Evolutionary conservation across 2,888 invertebrate species (phyloP), one percentile per base, ranked within the genome.

Genomic region (Drosophila colorata): DNA sequence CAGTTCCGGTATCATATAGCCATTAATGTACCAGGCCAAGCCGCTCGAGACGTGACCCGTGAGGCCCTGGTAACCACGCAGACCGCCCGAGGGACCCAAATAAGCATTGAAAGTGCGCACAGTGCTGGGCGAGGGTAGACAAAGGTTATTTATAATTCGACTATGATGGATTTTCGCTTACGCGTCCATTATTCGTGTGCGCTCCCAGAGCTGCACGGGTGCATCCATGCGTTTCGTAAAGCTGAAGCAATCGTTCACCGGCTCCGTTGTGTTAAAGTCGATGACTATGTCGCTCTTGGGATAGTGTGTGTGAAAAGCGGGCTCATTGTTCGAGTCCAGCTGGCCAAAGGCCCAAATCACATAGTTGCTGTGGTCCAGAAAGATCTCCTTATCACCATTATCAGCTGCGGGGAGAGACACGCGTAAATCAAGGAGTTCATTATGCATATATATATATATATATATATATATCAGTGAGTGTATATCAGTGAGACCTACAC

Each of bases 21-120:
- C 98, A 92, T 98, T 98, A 69, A 98, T 96, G 92, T 98, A 98
- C 97, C 98, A 98, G 11, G 97, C 95, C 43, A 96, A 93, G 0
- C 95, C 96, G 79, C 94, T 95, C 37, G 95, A 94, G 28, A 94
- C 94, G 90, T 95, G 95, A 2, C 94, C 95, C 70, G 95, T 95
- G 49, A 95, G 93, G 44, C 95, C 95, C 91, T 95, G 95, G 91
- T 96, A 96, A 13, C 97, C 97, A 60, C 95, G 94, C 89, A 93
- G 93, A 0, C 96, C 97, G 4, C 96, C 98, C 23, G 97, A 95
- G 3, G 97, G 97, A 0, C 98, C 98, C 63, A 98, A 92, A 64
- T 95, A 94, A 25, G 97, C 96, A 72, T 94, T 95, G 91, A 98
- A 97, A 57, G 95, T 95, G 74, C 97, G 94, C 65, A 97, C 94